These are phyloP conservation scores for Dynastes maya DNA, from an alignment of 2,888 invertebrate genomes.

Conservation along the genomic window DNA sequence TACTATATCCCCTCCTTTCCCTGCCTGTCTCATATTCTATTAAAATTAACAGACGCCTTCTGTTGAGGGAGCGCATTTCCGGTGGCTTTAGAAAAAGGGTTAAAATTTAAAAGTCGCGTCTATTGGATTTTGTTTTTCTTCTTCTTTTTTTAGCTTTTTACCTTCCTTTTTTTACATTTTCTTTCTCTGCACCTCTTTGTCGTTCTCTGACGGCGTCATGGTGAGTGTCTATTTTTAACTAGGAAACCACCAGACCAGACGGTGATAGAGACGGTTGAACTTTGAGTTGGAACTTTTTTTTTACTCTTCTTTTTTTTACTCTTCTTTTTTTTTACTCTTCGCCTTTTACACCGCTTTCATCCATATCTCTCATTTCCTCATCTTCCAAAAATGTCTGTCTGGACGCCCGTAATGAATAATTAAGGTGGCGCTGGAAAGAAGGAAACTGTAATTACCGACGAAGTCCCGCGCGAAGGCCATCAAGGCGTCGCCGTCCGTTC, in stretches of 20 bases:
- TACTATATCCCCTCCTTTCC: not conserved
- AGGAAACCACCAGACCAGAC: not conserved
- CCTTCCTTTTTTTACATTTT: not conserved
- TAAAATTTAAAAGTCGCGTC: constrained; percentile 18
- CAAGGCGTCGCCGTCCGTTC: constrained; percentile 4
- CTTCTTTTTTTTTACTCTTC: not conserved
- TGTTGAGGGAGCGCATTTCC: constrained; percentile 15
- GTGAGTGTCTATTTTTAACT: not conserved
- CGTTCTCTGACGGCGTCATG: too few species aligned
- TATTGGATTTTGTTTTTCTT: not conserved
- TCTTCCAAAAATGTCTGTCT: constrained; percentile 1
- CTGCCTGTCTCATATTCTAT: constrained; percentile 19
- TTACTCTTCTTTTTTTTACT: not conserved
- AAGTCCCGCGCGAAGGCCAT: constrained; percentile 21
- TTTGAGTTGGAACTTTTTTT: not conserved
- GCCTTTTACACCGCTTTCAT: not conserved
- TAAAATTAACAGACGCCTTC: constrained; percentile 40
- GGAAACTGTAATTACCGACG: constrained; percentile 27
- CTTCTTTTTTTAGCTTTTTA: not conserved
- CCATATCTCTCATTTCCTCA: constrained; percentile 10
- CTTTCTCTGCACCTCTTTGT: not conserved
- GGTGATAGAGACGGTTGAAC: not conserved
- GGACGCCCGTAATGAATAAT: constrained; percentile 32
- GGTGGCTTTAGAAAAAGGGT: not conserved
- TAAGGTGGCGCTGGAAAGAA: constrained; percentile 37